phyloP scores from a whole-genome alignment of 2,113 vertebrate species.

The Urocynchramus pylzowi region DNA sequence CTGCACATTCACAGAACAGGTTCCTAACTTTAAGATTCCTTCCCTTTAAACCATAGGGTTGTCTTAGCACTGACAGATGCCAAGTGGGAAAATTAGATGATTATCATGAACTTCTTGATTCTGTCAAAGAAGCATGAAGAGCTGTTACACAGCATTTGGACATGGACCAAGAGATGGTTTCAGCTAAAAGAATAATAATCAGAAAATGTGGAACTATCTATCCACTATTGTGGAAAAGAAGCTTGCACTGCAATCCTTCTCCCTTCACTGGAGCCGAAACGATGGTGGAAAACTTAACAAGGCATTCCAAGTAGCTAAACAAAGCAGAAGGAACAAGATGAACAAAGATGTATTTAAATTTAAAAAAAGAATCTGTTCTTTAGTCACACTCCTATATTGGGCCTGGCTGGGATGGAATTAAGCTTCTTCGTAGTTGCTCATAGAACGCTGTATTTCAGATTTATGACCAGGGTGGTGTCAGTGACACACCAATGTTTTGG shows the following conservation, averaged over 20 bases:
- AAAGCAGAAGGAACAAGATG: not conserved
- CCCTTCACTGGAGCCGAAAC: not conserved
- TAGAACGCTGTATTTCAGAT: not conserved
- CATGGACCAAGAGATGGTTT: not conserved
- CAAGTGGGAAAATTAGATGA: not conserved
- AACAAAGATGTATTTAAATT: not conserved
- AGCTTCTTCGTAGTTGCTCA: accelerated
- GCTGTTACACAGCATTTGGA: not conserved
- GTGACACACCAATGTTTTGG: not conserved
- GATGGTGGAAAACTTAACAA: not conserved
- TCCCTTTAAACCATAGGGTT: not conserved
- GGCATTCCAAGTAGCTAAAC: not conserved
- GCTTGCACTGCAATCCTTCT: not conserved
- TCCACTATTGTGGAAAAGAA: not conserved
- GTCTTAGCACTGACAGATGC: not conserved
- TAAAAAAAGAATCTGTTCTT: not conserved
- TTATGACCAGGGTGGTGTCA: not conserved
- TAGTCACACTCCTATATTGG: not conserved
- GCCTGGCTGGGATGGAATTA: not conserved
- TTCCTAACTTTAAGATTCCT: not conserved
- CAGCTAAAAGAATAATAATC: not conserved
- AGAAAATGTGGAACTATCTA: not conserved
- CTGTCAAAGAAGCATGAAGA: not conserved
- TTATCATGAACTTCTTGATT: not conserved
- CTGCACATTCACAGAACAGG: not conserved